Conservation (phyloP, 2,113 vertebrate genomes). For the Oxyruncus cristatus region DNA sequence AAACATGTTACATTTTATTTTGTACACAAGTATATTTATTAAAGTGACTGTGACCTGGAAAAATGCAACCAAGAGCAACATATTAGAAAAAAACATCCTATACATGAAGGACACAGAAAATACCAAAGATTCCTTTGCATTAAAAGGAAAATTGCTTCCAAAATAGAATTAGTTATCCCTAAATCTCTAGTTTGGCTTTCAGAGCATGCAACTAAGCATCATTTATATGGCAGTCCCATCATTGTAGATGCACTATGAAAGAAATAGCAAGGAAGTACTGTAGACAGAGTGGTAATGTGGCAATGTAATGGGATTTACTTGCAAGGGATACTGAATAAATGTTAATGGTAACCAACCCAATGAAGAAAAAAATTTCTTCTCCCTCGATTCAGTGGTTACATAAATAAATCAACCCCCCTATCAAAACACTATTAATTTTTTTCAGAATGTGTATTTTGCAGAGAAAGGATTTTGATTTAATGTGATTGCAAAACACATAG, state of each 20-base stretch:
- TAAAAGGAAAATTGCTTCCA: background rate
- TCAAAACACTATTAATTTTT: background rate
- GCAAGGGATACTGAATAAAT: background rate
- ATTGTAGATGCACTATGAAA: background rate
- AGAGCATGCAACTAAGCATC: background rate
- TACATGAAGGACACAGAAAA: background rate
- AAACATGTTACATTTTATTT: conserved; percentile 8
- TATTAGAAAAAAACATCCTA: background rate
- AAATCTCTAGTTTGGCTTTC: background rate
- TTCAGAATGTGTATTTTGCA: background rate
- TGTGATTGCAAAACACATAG: background rate
- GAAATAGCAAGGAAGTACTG: background rate
- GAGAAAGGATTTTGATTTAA: conserved; percentile 4
- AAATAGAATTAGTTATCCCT: background rate
- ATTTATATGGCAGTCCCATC: background rate
- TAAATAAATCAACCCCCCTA: background rate
- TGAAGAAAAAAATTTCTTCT: background rate
- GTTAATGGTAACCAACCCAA: background rate
- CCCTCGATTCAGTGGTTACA: background rate
- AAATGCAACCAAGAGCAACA: background rate
- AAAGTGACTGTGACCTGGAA: conserved; percentile 4
- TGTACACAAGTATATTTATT: background rate
- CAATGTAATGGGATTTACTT: background rate
- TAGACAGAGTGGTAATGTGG: background rate
- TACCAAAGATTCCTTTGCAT: background rate